A percentile compares a stretch with the other conserved stretches of the same genome.
Evolutionary conservation across 2,888 invertebrate species (phyloP).

Genomic region (Pterostichus madidus): DNA sequence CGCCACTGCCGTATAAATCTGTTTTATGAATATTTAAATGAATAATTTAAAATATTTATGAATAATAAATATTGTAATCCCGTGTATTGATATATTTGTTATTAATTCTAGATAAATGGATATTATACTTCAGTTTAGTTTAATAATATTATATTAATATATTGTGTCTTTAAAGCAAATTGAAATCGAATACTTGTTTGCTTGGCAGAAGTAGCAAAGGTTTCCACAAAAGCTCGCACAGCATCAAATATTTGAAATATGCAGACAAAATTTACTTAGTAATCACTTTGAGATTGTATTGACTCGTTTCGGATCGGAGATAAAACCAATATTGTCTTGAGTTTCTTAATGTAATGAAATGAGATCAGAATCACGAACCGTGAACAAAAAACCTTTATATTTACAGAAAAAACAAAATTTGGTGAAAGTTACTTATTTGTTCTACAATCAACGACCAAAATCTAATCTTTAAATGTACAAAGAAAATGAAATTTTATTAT

Average conservation of each 20-base stretch:
- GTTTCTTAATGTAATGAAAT: slow-evolving; percentile 53
- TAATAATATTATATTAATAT: no score
- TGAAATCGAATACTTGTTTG: slow-evolving; percentile 17
- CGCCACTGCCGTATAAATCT: no score
- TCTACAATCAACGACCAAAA: slow-evolving; percentile 8
- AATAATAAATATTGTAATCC: no score
- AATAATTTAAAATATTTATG: no score
- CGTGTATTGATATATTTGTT: no score
- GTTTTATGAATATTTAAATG: no score
- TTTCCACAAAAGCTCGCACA: slow-evolving; percentile 14
- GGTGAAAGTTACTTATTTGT: slow-evolving; percentile 38
- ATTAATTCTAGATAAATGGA: no score
- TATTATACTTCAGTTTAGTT: no score
- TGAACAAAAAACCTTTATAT: slow-evolving; percentile 32
- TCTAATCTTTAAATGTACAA: slow-evolving; percentile 23
- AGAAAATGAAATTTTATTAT: not conserved
- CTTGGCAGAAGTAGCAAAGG: not conserved
- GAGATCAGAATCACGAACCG: slow-evolving; percentile 40
- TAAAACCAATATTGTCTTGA: slow-evolving; percentile 54
- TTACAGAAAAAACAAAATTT: slow-evolving; percentile 36
- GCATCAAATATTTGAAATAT: slow-evolving; percentile 41
- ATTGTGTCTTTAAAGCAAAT: no score
- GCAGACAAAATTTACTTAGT: slow-evolving; percentile 37
- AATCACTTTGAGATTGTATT: slow-evolving; percentile 50
- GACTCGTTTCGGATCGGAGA: slow-evolving; percentile 36